These are phyloP conservation scores for Megaptera novaeangliae DNA, from an alignment of 2,113 vertebrate genomes.

Conservation along the genomic window DNA sequence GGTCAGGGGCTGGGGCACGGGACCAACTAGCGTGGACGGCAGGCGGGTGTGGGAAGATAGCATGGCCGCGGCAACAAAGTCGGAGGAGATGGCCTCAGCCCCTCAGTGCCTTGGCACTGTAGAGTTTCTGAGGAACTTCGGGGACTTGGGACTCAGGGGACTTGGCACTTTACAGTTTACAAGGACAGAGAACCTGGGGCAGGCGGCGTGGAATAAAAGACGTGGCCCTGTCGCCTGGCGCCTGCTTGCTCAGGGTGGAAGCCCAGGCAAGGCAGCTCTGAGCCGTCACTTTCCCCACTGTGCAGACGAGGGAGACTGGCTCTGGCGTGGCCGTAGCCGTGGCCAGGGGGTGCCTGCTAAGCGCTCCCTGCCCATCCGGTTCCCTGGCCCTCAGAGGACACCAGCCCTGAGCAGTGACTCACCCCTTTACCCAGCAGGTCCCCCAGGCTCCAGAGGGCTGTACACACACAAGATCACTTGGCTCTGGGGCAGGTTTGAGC, in stretches of 20 bases:
- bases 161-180: not conserved
- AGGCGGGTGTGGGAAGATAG: not conserved
- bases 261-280: not conserved
- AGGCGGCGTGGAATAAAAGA: not conserved
- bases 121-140: not conserved
- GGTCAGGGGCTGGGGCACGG: not conserved
- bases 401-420: not conserved
- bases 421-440: rapidly evolving
- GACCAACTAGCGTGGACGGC: rapidly evolving
- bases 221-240: too few species aligned
- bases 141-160: not conserved
- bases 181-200: not conserved
- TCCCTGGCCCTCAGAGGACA: not conserved
- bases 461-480: rapidly evolving
- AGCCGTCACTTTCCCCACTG: rapidly evolving
- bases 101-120: not conserved
- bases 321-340: rapidly evolving
- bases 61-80: rapidly evolving
- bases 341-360: too few species aligned
- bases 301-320: not conserved
- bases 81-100: not conserved
- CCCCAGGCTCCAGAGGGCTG: not conserved
- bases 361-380: rapidly evolving
- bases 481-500: not conserved
- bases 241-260: not conserved